phyloP scores from a whole-genome alignment of 1,140 invertebrate species.

The Drosophila kepulauana region DNA sequence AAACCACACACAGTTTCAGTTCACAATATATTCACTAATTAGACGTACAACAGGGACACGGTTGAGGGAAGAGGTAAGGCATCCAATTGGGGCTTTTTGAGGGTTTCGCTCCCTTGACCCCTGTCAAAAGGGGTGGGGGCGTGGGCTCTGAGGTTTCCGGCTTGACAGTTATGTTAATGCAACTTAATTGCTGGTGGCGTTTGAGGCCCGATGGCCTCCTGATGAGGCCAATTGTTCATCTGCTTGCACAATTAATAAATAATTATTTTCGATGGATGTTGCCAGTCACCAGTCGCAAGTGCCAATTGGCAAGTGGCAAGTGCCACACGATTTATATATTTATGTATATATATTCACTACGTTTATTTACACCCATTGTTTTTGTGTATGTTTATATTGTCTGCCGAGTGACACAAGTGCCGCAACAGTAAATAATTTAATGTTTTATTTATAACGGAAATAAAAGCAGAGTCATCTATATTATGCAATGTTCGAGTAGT shows the following conservation, averaged over 20 bases:
- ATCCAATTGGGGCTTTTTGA: conserved; percentile 1
- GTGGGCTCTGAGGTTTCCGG: conserved; percentile 59
- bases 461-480: conserved; percentile 30
- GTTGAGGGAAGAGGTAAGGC: not conserved
- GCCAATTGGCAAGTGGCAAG: conserved; percentile 57
- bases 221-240: conserved; percentile 75
- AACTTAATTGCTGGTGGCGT: conserved; percentile 62
- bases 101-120: conserved; percentile 18
- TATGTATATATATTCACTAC: conserved; percentile 69
- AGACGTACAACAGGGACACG: conserved; percentile 24
- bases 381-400: conserved; percentile 26
- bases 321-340: conserved; percentile 71
- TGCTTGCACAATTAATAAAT: conserved; percentile 77
- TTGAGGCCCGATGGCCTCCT: conserved; percentile 16
- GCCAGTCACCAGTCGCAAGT: conserved; percentile 9
- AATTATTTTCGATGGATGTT: conserved; percentile 61
- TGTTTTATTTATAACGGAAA: conserved; percentile 68
- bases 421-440: conserved; percentile 72
- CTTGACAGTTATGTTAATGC: conserved; percentile 71
- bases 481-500: conserved; percentile 22
- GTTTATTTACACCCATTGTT: conserved; percentile 39
- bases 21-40: conserved; percentile 72
- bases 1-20: conserved; percentile 25
- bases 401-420: conserved; percentile 28
- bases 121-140: conserved; percentile 11